Evolutionary conservation across 2,113 vertebrate species (phyloP).

Genomic region (Melospiza georgiana): DNA sequence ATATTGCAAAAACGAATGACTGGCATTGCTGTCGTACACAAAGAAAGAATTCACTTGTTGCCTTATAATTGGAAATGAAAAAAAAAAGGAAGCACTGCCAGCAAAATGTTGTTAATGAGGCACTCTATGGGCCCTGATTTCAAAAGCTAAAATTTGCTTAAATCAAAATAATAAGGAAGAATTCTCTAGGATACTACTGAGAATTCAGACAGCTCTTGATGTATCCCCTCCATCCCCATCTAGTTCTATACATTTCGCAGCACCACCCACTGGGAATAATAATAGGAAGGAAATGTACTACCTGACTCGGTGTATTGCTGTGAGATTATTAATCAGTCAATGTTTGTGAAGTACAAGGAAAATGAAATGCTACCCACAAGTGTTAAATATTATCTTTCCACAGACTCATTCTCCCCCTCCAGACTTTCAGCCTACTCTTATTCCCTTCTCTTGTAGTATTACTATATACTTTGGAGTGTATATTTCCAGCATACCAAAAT

Average conservation of each 20-base stretch:
- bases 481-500: background rate
- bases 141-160: constrained; percentile 55
- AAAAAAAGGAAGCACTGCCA: constrained; percentile 40
- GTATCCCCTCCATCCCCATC: background rate
- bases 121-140: constrained; percentile 38
- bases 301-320: constrained; percentile 37
- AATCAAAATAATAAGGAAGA: constrained; percentile 63
- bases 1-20: constrained; percentile 23
- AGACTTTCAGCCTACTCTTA: background rate
- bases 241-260: background rate
- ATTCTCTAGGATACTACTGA: constrained; percentile 33
- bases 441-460: background rate
- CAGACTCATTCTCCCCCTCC: background rate
- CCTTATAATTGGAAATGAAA: constrained; percentile 47
- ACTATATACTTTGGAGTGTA: background rate
- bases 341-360: constrained; percentile 44
- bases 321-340: constrained; percentile 55
- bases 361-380: constrained; percentile 22
- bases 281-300: constrained; percentile 42
- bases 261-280: constrained; percentile 40
- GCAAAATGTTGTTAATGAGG: constrained; percentile 55
- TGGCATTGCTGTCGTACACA: background rate
- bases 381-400: constrained; percentile 48
- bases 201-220: constrained; percentile 54
- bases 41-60: constrained; percentile 42